Evolutionary conservation across 2,113 vertebrate genomes (phyloP), one percentile per base, ranked within the genome.

Genomic region (Eleginops maclovinus): DNA sequence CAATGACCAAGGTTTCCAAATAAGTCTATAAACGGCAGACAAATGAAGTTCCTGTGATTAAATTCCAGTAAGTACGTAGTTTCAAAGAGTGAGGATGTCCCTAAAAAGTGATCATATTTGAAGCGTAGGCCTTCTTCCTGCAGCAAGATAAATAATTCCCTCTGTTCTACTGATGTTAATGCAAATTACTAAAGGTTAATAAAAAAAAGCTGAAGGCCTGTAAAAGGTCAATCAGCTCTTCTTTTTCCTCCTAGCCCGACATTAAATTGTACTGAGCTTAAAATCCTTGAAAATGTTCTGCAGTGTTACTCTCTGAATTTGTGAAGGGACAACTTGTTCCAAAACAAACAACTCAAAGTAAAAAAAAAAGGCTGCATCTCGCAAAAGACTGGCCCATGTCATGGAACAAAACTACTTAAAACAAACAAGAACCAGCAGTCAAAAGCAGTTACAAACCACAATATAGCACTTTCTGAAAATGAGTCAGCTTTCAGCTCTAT

Each of bases 261-360:
- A n/a, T n/a, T n/a, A n/a, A n/a, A n/a, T n/a, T 72, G 22, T 12
- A 26, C 14, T 72, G 19, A 58, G 19, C 54, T 49, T 6, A 61
- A 55, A 71, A 62, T 50, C 13, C 8, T 22, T 1, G 10, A 50
- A 47, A 49, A 19, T 21, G 1, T 53, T 43, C 43, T 9, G 13
- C 24, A 58, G 22, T 36, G 17, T 21, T 46, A 3, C 36, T 8
- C 11, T 44, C 21, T 46, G 44, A 51, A 24, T 59, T 21, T 62
- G 5, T 13, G n/a, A 75, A 2, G 8, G 9, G n/a, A 2, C 11
- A 31, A 53, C 41, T 62, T 31, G 24, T 67, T 72, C 72, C 61
- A 72, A 68, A 81, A 53, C 40, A 70, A 81, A 70, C 1, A 1
- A 28, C 46, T 54, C 44, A 36, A 4, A 36, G 31, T 36, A 36